A percentile compares a stretch with the other conserved stretches of the same genome.
phyloP scores from a whole-genome alignment of 1,140 invertebrate species.

The Aphelinus certus region DNA sequence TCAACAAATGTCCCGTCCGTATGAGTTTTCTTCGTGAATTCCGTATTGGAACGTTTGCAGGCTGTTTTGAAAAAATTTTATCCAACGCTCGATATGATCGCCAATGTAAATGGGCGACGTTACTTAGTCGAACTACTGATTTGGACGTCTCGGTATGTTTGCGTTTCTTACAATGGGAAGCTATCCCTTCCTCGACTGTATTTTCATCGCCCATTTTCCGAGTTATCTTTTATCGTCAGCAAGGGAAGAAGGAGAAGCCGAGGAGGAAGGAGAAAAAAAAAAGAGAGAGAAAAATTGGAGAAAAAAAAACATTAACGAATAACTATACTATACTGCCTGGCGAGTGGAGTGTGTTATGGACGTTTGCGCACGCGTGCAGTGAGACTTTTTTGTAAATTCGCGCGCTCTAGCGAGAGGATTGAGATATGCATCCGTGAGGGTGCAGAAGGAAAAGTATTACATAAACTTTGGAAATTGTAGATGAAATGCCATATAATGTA shows the following conservation, averaged over 20 bases:
- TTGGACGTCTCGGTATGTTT: too few relatives aligned
- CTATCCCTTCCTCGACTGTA: too few relatives aligned
- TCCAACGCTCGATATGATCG: too few relatives aligned
- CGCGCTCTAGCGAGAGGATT: slow-evolving; percentile 20
- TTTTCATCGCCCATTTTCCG: too few relatives aligned
- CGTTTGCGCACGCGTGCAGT: slow-evolving; percentile 15
- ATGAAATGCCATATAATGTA: slow-evolving; percentile 43
- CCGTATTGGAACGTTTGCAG: too few relatives aligned
- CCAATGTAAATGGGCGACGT: too few relatives aligned
- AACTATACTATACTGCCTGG: slow-evolving; percentile 23
- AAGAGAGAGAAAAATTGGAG: background rate
- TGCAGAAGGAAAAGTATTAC: slow-evolving; percentile 32
- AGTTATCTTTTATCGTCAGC: too few relatives aligned
- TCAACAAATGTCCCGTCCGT: too few relatives aligned
- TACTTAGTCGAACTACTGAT: too few relatives aligned
- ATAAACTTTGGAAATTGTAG: slow-evolving; percentile 40
- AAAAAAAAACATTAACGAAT: slow-evolving; percentile 4
- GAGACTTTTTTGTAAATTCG: slow-evolving; percentile 37
- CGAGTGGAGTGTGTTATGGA: slow-evolving; percentile 15
- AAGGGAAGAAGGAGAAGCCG: background rate
- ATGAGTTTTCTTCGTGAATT: too few relatives aligned
- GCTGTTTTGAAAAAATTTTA: too few relatives aligned
- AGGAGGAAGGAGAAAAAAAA: background rate
- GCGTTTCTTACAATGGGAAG: too few relatives aligned
- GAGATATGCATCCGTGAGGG: background rate